Evolutionary conservation across 2,888 invertebrate species (phyloP).

Genomic region (Hypomecis atomaria): DNA sequence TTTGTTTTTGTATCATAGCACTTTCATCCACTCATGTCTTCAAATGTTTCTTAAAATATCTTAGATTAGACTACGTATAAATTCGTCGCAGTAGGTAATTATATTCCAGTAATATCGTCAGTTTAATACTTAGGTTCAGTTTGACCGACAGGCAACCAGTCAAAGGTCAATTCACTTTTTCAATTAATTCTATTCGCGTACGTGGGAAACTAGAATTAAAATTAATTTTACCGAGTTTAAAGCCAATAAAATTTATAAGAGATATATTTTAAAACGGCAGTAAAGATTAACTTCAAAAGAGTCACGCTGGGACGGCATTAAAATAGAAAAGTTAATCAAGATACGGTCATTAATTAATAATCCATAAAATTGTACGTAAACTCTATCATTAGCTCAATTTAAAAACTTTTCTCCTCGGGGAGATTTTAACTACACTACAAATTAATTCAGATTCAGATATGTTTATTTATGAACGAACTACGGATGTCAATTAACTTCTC

Average conservation of each 20-base stretch:
- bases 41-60: too few relatives aligned
- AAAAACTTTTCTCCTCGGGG: neutral
- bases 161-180: slow-evolving; percentile 4
- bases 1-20: too few relatives aligned
- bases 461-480: too few relatives aligned
- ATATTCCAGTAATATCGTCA: neutral
- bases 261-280: slow-evolving; percentile 17
- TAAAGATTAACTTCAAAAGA: slow-evolving; percentile 16
- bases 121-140: neutral
- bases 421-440: slow-evolving; percentile 5
- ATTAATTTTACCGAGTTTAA: slow-evolving; percentile 10
- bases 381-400: slow-evolving; percentile 12
- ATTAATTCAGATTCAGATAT: too few relatives aligned
- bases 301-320: slow-evolving; percentile 8
- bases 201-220: neutral
- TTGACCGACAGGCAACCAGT: neutral
- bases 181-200: neutral
- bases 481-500: neutral
- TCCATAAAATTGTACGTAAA: slow-evolving; percentile 21
- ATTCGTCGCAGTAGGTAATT: too few relatives aligned
- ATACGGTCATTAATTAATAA: slow-evolving; percentile 15
- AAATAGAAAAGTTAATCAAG: slow-evolving; percentile 20
- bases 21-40: too few relatives aligned
- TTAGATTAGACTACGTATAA: too few relatives aligned
- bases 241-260: slow-evolving; percentile 16